These are phyloP conservation scores for Ichneumon xanthorius DNA, from an alignment of 2,888 invertebrate genomes.

Conservation along the genomic window DNA sequence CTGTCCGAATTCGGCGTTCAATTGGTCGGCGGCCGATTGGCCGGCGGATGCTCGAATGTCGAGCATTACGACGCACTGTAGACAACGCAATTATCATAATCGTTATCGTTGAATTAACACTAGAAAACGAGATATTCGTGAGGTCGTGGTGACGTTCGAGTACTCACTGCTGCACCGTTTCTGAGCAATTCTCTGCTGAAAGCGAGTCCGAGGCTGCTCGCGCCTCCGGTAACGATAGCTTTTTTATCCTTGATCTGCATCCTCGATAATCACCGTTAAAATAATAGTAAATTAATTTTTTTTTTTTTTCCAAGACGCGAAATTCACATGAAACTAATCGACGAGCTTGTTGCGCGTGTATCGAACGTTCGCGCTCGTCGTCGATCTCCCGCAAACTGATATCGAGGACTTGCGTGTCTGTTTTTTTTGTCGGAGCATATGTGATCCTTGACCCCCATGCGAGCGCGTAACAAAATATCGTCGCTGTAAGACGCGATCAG, in stretches of 20 bases:
- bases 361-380: constrained; percentile 45
- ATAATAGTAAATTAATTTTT: not conserved
- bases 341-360: constrained; percentile 8
- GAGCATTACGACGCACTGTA: constrained; percentile 77
- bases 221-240: constrained; percentile 80
- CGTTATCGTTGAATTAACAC: not conserved
- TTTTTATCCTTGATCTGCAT: constrained; percentile 83
- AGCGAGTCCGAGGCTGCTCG: constrained; percentile 77
- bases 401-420: constrained; percentile 59
- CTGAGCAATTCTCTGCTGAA: constrained; percentile 79
- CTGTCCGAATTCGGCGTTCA: constrained; percentile 79
- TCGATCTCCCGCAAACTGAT: constrained; percentile 66
- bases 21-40: constrained; percentile 70
- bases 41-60: constrained; percentile 76
- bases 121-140: not conserved
- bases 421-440: constrained; percentile 50
- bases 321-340: constrained; percentile 7
- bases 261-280: not conserved
- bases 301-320: too few species aligned
- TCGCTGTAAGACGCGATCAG: constrained; percentile 7
- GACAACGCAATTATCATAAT: constrained; percentile 16
- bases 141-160: not conserved
- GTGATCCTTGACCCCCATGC: constrained; percentile 56
- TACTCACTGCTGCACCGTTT: constrained; percentile 80
- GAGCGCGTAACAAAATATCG: constrained; percentile 22